Conservation (phyloP, 2,113 vertebrate genomes). For the Micronisus gabar region DNA sequence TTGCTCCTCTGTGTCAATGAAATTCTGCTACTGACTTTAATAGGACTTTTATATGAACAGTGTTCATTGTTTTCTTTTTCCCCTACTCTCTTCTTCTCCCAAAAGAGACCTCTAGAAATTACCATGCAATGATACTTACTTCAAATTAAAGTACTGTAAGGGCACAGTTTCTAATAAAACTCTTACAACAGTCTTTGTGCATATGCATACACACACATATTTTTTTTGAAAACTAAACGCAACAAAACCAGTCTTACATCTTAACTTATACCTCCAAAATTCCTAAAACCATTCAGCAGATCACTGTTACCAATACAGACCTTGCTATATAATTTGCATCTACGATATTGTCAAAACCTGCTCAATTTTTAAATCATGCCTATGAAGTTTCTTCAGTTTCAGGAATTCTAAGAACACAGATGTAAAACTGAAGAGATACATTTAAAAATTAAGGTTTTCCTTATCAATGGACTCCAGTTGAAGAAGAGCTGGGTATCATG, state of each 20-base stretch:
- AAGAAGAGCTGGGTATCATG: neutral
- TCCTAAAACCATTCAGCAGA: neutral
- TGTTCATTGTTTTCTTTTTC: neutral
- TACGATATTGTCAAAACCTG: neutral
- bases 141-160: neutral
- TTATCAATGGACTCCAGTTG: neutral
- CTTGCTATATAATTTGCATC: neutral
- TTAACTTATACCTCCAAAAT: neutral
- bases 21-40: neutral
- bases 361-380: neutral
- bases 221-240: neutral
- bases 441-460: neutral
- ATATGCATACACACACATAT: accelerated
- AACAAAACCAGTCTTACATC: neutral
- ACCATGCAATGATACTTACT: neutral
- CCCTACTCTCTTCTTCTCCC: neutral
- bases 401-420: neutral
- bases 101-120: neutral
- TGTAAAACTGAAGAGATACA: neutral
- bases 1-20: neutral
- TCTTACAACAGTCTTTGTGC: neutral
- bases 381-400: neutral
- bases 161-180: neutral
- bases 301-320: neutral
- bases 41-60: neutral